phyloP scores from a whole-genome alignment of 1,140 invertebrate genomes.

The Lineus longissimus region DNA sequence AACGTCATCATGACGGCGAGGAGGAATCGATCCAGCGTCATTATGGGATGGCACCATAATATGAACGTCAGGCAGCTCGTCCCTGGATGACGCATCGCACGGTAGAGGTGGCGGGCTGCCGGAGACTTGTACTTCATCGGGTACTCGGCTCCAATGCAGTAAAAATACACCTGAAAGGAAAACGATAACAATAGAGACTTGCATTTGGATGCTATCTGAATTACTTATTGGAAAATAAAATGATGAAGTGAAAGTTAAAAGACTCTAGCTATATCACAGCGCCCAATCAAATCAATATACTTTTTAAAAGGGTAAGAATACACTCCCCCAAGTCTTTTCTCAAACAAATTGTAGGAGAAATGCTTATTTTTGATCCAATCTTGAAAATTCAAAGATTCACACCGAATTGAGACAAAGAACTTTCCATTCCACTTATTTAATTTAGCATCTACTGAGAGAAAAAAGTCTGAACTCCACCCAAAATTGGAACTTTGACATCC shows the following conservation, averaged over 20 bases:
- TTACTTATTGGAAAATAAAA: background rate
- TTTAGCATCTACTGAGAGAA: background rate
- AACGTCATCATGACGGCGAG: background rate
- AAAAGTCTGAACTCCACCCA: too few species aligned
- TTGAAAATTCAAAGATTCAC: too few species aligned
- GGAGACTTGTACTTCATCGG: background rate
- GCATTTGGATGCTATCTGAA: background rate
- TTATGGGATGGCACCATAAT: background rate
- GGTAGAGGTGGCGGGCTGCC: background rate
- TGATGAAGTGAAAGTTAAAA: background rate
- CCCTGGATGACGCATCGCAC: background rate
- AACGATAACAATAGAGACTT: background rate
- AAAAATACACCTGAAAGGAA: background rate
- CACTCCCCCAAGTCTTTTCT: background rate
- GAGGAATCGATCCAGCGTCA: background rate
- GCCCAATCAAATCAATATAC: background rate
- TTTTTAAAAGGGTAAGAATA: background rate
- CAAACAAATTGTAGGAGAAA: background rate
- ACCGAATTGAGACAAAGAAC: background rate
- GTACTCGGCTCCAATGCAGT: background rate
- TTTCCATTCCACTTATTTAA: background rate
- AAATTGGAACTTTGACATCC: too few species aligned
- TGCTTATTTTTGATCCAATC: too few species aligned
- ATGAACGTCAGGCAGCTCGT: background rate
- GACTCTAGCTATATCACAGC: background rate